A percentile compares a stretch with the other conserved stretches of the same genome.
These are phyloP conservation scores for Nymphalis polychloros DNA, from an alignment of 2,888 invertebrate genomes.

Conservation along the genomic window DNA sequence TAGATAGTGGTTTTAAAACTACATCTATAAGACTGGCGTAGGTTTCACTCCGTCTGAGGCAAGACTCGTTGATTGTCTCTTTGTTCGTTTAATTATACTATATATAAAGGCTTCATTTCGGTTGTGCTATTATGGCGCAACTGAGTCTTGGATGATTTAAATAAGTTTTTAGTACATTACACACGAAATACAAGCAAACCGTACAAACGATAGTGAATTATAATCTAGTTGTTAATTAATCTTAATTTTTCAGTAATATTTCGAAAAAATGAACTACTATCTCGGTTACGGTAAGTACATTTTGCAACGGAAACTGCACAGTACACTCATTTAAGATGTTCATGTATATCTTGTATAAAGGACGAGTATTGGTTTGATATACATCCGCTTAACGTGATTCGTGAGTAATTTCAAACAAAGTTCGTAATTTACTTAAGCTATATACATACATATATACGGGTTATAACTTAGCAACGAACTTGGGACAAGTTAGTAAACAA, in stretches of 20 bases:
- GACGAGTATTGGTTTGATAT: background rate
- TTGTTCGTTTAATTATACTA: background rate
- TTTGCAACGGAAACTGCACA: background rate
- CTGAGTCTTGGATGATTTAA: background rate
- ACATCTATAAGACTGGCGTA: background rate
- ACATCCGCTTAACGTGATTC: background rate
- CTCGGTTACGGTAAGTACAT: background rate
- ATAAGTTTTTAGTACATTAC: background rate
- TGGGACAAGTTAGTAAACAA: slow-evolving; percentile 16
- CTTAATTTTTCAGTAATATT: too few species aligned
- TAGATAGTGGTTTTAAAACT: background rate
- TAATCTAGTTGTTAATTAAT: too few species aligned
- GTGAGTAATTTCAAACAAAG: slow-evolving; percentile 3
- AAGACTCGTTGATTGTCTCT: background rate
- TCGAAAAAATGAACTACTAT: too few species aligned
- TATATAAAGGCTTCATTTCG: background rate
- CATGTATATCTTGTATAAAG: background rate
- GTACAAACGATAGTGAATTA: too few species aligned
- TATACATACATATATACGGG: background rate
- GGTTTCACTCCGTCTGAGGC: background rate
- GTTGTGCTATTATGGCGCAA: slow-evolving; percentile 2
- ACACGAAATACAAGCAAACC: background rate
- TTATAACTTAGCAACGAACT: background rate
- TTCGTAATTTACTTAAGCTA: background rate
- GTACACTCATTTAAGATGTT: background rate